Evolutionary conservation across 2,113 vertebrate species (phyloP).

Genomic region (Pitta sordida): DNA sequence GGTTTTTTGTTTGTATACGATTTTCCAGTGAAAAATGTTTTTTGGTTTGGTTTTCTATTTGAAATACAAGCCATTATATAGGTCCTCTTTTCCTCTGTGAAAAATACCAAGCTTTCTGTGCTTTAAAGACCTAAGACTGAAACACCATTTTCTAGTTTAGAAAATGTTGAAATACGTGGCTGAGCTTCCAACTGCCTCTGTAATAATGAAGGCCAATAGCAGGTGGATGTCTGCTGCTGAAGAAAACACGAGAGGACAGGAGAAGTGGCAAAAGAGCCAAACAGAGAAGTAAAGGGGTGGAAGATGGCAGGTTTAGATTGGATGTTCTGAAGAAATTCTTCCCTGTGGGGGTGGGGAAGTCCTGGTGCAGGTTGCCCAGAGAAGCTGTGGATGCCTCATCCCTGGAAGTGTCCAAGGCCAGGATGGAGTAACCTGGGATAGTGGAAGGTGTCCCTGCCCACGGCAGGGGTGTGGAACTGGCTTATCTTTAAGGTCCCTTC

Average conservation of each 20-base stretch:
- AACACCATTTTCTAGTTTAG: not conserved
- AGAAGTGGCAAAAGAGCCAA: not conserved
- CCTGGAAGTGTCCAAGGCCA: not conserved
- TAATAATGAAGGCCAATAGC: not conserved
- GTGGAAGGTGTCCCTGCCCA: not conserved
- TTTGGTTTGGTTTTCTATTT: not conserved
- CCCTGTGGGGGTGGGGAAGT: fast-evolving
- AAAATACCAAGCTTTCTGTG: not conserved
- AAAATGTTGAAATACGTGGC: not conserved
- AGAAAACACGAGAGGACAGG: not conserved
- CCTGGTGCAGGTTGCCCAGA: not conserved
- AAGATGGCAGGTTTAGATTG: not conserved
- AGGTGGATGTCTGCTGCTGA: not conserved
- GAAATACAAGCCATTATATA: not conserved
- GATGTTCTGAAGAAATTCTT: not conserved
- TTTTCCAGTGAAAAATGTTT: not conserved
- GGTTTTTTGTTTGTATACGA: fast-evolving
- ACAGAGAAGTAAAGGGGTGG: not conserved
- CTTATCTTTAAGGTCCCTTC: not conserved
- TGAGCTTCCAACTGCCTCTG: not conserved
- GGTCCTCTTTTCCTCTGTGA: not conserved
- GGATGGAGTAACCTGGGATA: fast-evolving
- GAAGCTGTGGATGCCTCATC: not conserved
- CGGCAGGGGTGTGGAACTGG: no score
- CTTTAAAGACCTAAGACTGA: not conserved